phyloP scores from a whole-genome alignment of 2,888 invertebrate species.

The Apodemia zela region DNA sequence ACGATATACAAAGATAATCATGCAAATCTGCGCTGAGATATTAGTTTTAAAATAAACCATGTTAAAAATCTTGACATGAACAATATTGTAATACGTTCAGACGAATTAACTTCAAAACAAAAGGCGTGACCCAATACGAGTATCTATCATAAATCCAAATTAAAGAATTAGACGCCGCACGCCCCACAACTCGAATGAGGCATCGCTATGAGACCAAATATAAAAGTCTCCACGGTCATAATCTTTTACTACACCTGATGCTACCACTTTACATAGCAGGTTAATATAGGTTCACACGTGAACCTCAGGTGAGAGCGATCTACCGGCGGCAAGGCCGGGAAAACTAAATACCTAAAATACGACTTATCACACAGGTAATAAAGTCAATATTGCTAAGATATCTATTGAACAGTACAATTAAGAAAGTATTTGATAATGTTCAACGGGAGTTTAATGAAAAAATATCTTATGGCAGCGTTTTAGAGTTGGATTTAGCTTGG shows the following conservation, averaged over 20 bases:
- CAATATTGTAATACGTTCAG: conserved; percentile 4
- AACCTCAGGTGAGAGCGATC: conserved; percentile 76
- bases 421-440: conserved; percentile 76
- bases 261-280: conserved; percentile 62
- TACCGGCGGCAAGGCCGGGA: conserved; percentile 76
- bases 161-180: conserved; percentile 63
- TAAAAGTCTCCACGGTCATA: conserved; percentile 51
- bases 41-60: conserved; percentile 1
- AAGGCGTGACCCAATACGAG: conserved; percentile 60
- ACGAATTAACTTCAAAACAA: conserved; percentile 39
- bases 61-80: conserved; percentile 9
- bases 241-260: conserved; percentile 53
- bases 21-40: background rate
- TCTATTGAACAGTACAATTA: conserved; percentile 65
- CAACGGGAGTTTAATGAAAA: conserved; percentile 42
- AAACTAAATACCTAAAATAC: conserved; percentile 55
- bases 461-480: conserved; percentile 45
- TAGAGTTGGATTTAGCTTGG: conserved; percentile 48
- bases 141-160: conserved; percentile 63
- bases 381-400: conserved; percentile 64
- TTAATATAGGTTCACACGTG: conserved; percentile 77
- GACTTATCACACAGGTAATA: conserved; percentile 54
- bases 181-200: conserved; percentile 63
- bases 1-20: background rate
- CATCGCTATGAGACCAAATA: conserved; percentile 58